These are phyloP conservation scores for Athalia rosae DNA, from an alignment of 2,888 invertebrate species.

Conservation along the genomic window DNA sequence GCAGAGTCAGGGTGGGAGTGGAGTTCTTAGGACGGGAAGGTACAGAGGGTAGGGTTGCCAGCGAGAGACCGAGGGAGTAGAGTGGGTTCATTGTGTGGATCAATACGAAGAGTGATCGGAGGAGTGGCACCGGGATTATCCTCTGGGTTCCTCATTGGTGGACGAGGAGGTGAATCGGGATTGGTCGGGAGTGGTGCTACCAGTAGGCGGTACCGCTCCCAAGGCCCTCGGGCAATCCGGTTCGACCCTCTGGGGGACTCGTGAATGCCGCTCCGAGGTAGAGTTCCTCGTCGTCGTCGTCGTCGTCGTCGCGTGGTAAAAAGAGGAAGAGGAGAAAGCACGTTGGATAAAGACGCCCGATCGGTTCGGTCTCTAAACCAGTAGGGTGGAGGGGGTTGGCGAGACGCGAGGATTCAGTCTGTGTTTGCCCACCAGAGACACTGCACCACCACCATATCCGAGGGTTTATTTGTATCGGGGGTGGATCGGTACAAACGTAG, in stretches of 20 bases:
- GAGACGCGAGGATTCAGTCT: constrained; percentile 67
- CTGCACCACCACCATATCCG: constrained; percentile 50
- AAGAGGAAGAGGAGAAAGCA: constrained; percentile 50
- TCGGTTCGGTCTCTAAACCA: constrained; percentile 40
- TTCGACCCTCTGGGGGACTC: constrained; percentile 55
- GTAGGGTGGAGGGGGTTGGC: constrained; percentile 38
- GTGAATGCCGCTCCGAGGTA: not conserved
- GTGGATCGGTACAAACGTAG: constrained; percentile 15
- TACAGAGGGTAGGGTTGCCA: constrained; percentile 37
- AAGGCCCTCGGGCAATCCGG: constrained; percentile 52
- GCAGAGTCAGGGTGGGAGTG: constrained; percentile 56
- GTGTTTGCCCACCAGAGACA: constrained; percentile 72
- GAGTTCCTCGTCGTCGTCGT: too few species aligned
- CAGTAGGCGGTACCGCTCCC: constrained; percentile 68
- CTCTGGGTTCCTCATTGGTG: constrained; percentile 65
- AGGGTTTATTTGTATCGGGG: constrained; percentile 35
- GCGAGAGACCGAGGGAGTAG: constrained; percentile 53
- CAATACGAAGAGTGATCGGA: constrained; percentile 68
- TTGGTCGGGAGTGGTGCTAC: constrained; percentile 65
- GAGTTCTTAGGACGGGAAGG: constrained; percentile 18
- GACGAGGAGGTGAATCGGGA: constrained; percentile 54
- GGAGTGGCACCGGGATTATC: constrained; percentile 67
- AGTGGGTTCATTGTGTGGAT: constrained; percentile 72
- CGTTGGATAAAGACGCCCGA: constrained; percentile 62
- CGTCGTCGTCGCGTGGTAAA: constrained; percentile 11